These are phyloP conservation scores for Aromia moschata DNA, from an alignment of 2,888 invertebrate species.

Conservation along the genomic window DNA sequence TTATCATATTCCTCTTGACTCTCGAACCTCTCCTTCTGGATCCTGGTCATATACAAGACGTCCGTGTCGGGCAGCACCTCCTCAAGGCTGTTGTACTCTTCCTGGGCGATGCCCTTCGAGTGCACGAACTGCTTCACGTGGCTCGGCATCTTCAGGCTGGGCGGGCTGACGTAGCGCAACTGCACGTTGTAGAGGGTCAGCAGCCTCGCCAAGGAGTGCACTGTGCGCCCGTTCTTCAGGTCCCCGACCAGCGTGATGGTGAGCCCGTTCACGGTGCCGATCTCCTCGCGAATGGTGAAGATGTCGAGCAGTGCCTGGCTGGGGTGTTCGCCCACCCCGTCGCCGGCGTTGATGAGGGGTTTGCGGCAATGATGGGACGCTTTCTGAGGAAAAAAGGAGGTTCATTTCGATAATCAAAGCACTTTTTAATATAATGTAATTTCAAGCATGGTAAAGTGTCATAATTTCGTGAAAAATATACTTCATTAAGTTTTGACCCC, in stretches of 20 bases:
- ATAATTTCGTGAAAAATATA: no score
- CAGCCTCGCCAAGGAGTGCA: constrained; percentile 94
- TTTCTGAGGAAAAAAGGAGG: constrained; percentile 70
- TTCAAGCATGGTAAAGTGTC: no score
- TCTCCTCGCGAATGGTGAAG: constrained; percentile 98
- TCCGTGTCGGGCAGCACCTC: constrained; percentile 92
- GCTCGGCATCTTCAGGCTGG: constrained; percentile 89
- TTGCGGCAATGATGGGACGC: constrained; percentile 85
- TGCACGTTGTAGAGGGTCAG: constrained; percentile 94
- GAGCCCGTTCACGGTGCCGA: constrained; percentile 97
- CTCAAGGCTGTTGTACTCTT: constrained; percentile 77
- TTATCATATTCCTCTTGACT: constrained; percentile 85
- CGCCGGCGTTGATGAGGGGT: constrained; percentile 97
- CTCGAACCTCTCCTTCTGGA: constrained; percentile 92
- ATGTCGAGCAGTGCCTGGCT: constrained; percentile 97
- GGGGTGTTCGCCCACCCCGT: constrained; percentile 97
- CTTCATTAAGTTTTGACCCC: no score
- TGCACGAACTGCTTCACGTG: constrained; percentile 82
- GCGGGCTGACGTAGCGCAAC: constrained; percentile 79
- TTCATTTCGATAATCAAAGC: no score
- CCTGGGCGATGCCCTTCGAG: constrained; percentile 82
- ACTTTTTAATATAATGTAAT: no score
- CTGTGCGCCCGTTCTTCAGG: constrained; percentile 96
- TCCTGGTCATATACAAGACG: constrained; percentile 97
- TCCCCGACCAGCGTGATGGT: constrained; percentile 99